A percentile compares a stretch with the other conserved stretches of the same genome.
phyloP scores from a whole-genome alignment of 1,140 invertebrate genomes.

The Macrobrachium nipponense region DNA sequence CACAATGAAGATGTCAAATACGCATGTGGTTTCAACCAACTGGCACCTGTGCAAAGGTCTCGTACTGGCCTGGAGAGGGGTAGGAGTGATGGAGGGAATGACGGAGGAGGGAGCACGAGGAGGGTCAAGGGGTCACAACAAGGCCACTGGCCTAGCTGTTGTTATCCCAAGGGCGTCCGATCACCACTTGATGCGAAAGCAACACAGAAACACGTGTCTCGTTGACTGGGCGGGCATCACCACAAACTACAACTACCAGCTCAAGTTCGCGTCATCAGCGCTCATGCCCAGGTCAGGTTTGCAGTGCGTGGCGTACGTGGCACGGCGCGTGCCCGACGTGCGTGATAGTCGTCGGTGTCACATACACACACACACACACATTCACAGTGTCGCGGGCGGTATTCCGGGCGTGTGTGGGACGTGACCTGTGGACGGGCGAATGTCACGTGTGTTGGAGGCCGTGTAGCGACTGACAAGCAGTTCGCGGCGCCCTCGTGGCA shows the following conservation, averaged over 20 bases:
- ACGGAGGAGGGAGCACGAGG: too few species aligned
- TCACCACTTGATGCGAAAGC: too few species aligned
- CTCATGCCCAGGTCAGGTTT: constrained; percentile 44
- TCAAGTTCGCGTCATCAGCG: background rate
- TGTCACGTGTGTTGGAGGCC: constrained; percentile 47
- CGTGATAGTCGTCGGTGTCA: constrained; percentile 54
- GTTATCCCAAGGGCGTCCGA: too few species aligned
- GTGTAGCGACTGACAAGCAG: constrained; percentile 58
- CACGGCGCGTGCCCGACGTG: constrained; percentile 46
- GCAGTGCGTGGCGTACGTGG: constrained; percentile 51
- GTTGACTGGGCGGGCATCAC: constrained; percentile 24
- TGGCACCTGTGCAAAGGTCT: too few species aligned
- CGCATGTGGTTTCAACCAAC: too few species aligned
- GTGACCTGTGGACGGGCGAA: constrained; percentile 43
- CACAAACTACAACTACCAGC: too few species aligned
- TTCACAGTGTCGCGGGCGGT: constrained; percentile 36
- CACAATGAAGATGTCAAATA: too few species aligned
- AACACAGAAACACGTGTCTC: constrained; percentile 29
- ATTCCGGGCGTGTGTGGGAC: constrained; percentile 47
- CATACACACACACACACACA: background rate
- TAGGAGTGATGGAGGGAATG: too few species aligned
- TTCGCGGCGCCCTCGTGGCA: constrained; percentile 38
- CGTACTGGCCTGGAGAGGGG: too few species aligned
- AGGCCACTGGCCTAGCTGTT: too few species aligned
- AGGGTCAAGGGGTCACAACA: too few species aligned